A percentile compares a stretch with the other conserved stretches of the same genome.
phyloP scores from a whole-genome alignment of 2,888 invertebrate genomes.

The Aspidapion aeneum region DNA sequence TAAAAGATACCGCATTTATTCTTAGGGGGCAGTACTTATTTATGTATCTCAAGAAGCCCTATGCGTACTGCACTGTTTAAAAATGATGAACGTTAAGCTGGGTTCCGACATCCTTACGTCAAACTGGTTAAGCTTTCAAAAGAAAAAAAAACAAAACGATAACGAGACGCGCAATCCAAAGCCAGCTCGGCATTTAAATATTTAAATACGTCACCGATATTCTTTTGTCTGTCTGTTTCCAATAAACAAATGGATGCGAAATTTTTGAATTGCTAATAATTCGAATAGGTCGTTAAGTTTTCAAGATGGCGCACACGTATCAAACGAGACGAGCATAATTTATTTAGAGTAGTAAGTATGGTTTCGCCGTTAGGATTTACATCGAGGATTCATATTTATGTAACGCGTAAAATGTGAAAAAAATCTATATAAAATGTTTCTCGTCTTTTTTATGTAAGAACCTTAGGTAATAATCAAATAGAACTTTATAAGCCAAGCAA shows the following conservation, averaged over 20 bases:
- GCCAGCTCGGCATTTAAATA: slow-evolving; percentile 44
- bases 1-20: too few species aligned
- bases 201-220: slow-evolving; percentile 46
- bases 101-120: slow-evolving; percentile 32
- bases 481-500: too few species aligned
- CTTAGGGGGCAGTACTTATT: too few species aligned
- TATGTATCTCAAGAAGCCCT: too few species aligned
- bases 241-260: slow-evolving; percentile 43
- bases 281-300: too few species aligned
- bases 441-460: too few species aligned
- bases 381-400: too few species aligned
- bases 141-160: too few species aligned
- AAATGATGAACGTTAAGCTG: slow-evolving; percentile 26
- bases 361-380: too few species aligned
- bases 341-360: background rate
- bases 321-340: background rate
- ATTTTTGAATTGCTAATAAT: slow-evolving; percentile 47
- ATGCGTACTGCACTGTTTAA: background rate
- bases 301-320: slow-evolving; percentile 20
- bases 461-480: too few species aligned
- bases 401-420: too few species aligned
- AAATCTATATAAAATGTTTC: too few species aligned
- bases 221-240: slow-evolving; percentile 43
- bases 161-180: slow-evolving; percentile 31
- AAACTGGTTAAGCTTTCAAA: slow-evolving; percentile 39